Evolutionary conservation across 2,888 invertebrate genomes (phyloP).

Genomic region (Asteroscopus sphinx): DNA sequence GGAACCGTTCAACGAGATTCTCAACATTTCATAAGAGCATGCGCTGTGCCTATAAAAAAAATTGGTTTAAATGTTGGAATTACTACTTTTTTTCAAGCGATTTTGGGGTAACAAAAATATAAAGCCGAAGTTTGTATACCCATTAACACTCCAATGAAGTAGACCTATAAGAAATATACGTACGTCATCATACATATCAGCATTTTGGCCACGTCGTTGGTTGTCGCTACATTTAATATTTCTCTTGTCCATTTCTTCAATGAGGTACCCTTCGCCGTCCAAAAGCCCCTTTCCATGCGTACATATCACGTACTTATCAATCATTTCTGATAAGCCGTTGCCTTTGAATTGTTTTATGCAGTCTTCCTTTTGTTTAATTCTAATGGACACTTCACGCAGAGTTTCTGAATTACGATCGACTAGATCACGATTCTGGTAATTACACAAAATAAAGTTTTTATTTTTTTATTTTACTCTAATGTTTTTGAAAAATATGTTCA

Average conservation of each 20-base stretch:
- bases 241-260: constrained; percentile 6
- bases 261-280: constrained; percentile 15
- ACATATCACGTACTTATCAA: constrained; percentile 25
- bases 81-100: too few relatives aligned
- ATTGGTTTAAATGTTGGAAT: too few relatives aligned
- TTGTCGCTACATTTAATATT: constrained; percentile 1
- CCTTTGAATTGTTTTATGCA: constrained; percentile 51
- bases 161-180: too few relatives aligned
- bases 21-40: too few relatives aligned
- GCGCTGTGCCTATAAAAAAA: too few relatives aligned
- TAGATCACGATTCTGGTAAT: constrained; percentile 7
- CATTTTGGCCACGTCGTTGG: background rate
- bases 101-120: too few relatives aligned
- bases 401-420: constrained; percentile 15
- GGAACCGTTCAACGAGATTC: too few relatives aligned
- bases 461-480: constrained; percentile 44
- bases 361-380: constrained; percentile 42
- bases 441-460: background rate
- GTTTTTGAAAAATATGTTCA: too few relatives aligned
- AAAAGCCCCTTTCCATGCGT: constrained; percentile 12
- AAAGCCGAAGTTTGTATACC: too few relatives aligned
- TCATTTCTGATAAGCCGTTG: constrained; percentile 6
- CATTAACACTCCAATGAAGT: too few relatives aligned
- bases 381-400: constrained; percentile 24
- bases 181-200: too few relatives aligned